Evolutionary conservation across 37 sponge, comb jelly and placozoan genomes (phyloP).

Genomic region (Ephydatia muelleri): DNA sequence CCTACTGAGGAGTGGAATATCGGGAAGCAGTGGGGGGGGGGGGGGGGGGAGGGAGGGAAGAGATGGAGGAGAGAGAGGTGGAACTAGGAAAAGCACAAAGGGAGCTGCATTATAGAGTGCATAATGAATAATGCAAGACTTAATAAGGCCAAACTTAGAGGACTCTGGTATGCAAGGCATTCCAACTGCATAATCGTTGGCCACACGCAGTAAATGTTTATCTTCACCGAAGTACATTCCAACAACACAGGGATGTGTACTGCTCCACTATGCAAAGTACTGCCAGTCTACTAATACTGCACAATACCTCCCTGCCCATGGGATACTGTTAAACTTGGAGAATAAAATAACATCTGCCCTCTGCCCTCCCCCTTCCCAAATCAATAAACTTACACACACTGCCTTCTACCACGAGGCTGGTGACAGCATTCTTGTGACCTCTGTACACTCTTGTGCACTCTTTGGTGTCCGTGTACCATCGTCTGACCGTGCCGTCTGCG

Average conservation of each 20-base stretch:
- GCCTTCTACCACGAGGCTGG: slow-evolving; percentile 8
- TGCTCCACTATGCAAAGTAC: background rate
- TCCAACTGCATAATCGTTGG: background rate
- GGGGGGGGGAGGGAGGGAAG: no score
- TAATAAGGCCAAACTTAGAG: background rate
- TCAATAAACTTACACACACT: slow-evolving; percentile 23
- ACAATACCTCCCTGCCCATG: background rate
- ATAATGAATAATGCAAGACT: background rate
- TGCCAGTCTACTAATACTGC: background rate
- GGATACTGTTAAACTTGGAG: no score
- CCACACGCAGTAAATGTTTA: background rate
- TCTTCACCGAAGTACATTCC: background rate
- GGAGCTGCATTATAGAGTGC: no score
- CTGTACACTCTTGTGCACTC: slow-evolving; percentile 49
- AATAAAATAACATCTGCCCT: no score
- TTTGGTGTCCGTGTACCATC: slow-evolving; percentile 34
- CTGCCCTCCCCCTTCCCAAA: no score
- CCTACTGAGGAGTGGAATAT: no score
- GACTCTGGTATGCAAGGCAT: background rate
- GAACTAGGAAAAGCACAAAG: no score
- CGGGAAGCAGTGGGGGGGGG: no score
- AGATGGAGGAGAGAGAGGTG: background rate
- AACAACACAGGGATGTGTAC: background rate
- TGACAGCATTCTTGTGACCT: slow-evolving; percentile 45
- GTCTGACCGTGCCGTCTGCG: slow-evolving; percentile 43